These are phyloP conservation scores for Hexactinellida sp. DNA, from an alignment of 37 sponge, comb jelly and placozoan genomes.

Conservation along the genomic window DNA sequence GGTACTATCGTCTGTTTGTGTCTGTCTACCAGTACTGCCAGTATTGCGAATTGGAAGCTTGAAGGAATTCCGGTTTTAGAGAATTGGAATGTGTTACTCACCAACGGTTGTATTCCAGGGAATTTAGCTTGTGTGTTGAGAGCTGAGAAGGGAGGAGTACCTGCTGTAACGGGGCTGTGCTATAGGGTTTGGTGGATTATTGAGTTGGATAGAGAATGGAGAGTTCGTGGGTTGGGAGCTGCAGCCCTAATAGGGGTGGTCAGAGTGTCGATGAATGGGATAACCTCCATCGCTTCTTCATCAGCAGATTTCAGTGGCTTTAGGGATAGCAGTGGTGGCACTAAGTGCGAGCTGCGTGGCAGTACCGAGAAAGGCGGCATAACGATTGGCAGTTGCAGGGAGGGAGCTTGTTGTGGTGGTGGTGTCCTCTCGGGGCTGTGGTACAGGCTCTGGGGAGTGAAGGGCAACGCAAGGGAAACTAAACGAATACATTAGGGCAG, in stretches of 20 bases:
- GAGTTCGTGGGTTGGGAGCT: neutral
- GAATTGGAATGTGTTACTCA: neutral
- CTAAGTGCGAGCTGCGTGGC: neutral
- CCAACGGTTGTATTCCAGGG: neutral
- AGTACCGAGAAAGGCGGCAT: neutral
- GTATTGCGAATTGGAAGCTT: neutral
- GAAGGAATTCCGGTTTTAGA: neutral
- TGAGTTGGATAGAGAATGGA: too few species aligned
- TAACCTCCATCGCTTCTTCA: slow-evolving; percentile 2
- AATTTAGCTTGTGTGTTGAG: neutral
- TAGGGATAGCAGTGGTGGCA: neutral
- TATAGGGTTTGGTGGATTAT: neutral
- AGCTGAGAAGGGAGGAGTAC: neutral
- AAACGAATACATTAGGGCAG: too few species aligned
- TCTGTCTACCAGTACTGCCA: neutral
- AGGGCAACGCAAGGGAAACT: too few species aligned
- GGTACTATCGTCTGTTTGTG: neutral
- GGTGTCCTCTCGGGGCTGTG: neutral
- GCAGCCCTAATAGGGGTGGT: neutral
- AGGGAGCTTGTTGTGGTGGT: neutral
- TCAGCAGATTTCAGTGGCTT: neutral
- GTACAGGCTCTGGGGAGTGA: too few species aligned
- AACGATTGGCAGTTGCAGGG: neutral
- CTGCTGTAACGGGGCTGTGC: neutral
- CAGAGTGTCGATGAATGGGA: neutral